phyloP scores from a whole-genome alignment of 2,797 vertebrate genomes.

The Syndactyla subalaris region DNA sequence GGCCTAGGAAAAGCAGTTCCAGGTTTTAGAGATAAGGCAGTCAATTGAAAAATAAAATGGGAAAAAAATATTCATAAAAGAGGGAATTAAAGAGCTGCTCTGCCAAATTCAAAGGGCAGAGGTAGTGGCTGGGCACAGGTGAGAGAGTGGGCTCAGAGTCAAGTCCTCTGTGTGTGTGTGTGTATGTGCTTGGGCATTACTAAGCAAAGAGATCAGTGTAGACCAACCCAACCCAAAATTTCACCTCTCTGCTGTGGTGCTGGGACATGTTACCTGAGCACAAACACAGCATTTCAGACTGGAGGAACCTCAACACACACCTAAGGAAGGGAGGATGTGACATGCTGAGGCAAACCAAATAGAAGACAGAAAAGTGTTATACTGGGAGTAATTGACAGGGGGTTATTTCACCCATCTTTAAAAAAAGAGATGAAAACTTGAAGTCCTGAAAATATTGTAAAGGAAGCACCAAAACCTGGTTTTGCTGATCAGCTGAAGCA shows the following conservation, averaged over 20 bases:
- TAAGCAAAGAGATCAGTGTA: not conserved
- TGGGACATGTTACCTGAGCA: not conserved
- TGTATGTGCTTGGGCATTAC: fast-evolving
- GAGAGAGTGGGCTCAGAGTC: not conserved
- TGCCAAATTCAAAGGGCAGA: not conserved
- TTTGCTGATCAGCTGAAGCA: not conserved
- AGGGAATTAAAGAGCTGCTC: not conserved
- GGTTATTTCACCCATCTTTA: not conserved
- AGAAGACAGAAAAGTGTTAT: not conserved
- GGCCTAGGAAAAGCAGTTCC: not conserved
- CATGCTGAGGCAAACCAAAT: not conserved
- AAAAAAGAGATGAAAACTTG: not conserved
- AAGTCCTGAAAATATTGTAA: not conserved
- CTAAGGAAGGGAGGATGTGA: not conserved
- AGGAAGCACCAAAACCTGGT: not conserved
- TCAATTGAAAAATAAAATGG: not conserved
- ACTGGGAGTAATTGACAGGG: not conserved
- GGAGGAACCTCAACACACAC: not conserved
- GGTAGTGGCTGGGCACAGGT: not conserved
- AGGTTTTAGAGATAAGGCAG: not conserved
- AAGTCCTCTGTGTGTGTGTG: not conserved
- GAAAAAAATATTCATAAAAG: not conserved
- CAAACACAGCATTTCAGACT: not conserved
- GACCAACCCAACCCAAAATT: not conserved
- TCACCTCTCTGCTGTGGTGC: not conserved